Base-by-base conservation (phyloP, 2,113 vertebrate species). In the Epinephelus lanceolatus region DNA sequence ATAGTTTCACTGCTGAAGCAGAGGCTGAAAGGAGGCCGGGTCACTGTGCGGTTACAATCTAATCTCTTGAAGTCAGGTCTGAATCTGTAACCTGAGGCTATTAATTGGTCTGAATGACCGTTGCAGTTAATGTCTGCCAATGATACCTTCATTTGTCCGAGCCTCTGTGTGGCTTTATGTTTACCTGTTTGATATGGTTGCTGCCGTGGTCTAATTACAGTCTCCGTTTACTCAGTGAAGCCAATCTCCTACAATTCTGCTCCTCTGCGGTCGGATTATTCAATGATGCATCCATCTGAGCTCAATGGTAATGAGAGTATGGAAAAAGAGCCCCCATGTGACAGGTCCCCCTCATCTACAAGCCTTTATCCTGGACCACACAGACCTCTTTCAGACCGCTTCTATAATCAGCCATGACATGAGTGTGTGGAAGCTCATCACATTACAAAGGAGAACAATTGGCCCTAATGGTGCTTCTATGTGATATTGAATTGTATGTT, bases 91-190 rank as follows among this genome's bases (percentile, higher is more conserved):
- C 33, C 62, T 19, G 47, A 80, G 75, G 63, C 33, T 55, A 71
- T 71, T 66, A 80, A 81, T 86, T 76, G 71, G 27, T 68, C 61
- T 78, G 67, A 91, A 87, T 80, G 76, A 51, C 67, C 1, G 3
- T 45, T 11, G 9, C 42, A 55, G 67, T 47, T 42, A 17, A 14
- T 33, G 76, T 89, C 63, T 33, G 17, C 0, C 10, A 81, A 79
- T 78, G 84, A 83, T 70, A 12, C 40, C 61, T 66, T 66, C 5
- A 86, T 88, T 86, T 79, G 9, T 74, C 65, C 27, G n/a, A 42
- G 1, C 57, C 21, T 65, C 72, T 81, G 25, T 81, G 25, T 37
- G 62, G 40, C 17, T 69, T 9, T 69, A 74, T 78, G 72, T 86
- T 87, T 86, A 80, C 71, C 37, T 52, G 47, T 87, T 59, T 21